Evolutionary conservation across 2,113 vertebrate genomes (phyloP).

Genomic region (Acanthochromis polyacanthus): DNA sequence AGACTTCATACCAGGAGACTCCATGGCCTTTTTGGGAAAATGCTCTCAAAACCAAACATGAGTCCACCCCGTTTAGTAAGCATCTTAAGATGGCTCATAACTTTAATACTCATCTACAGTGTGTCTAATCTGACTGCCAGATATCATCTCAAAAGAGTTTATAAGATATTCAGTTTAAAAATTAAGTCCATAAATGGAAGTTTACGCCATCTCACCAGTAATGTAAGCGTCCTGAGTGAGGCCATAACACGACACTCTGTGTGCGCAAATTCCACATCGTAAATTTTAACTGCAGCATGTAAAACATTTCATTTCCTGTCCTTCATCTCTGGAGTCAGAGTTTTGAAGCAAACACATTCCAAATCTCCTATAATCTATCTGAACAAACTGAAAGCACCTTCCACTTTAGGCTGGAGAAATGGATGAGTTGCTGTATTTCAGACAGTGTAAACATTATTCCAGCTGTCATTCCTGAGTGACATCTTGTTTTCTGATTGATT

Average conservation of each 20-base stretch:
- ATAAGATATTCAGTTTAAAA: conserved; percentile 12
- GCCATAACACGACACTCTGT: conserved; percentile 18
- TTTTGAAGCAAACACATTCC: conserved; percentile 25
- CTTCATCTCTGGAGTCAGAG: conserved; percentile 10
- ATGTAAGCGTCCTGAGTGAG: background rate
- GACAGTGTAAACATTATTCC: background rate
- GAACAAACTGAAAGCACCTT: background rate
- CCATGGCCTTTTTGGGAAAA: conserved; percentile 41
- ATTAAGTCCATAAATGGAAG: conserved; percentile 34
- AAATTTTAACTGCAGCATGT: conserved; percentile 56
- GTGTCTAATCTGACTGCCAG: background rate
- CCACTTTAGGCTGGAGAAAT: background rate
- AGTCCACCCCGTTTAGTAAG: background rate
- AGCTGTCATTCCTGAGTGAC: background rate
- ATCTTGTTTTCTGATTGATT: background rate
- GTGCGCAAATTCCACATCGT: conserved; percentile 48
- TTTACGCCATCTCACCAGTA: conserved; percentile 1
- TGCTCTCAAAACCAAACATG: conserved; percentile 6
- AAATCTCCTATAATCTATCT: conserved; percentile 1
- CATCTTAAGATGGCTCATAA: conserved; percentile 18
- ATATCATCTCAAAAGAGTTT: conserved; percentile 8
- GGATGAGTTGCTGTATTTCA: background rate
- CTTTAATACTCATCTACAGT: conserved; percentile 19
- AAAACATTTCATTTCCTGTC: conserved; percentile 73
- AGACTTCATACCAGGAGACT: conserved; percentile 14